Evolutionary conservation across 2,797 vertebrate species (phyloP).

Genomic region (Margarornis squamiger): DNA sequence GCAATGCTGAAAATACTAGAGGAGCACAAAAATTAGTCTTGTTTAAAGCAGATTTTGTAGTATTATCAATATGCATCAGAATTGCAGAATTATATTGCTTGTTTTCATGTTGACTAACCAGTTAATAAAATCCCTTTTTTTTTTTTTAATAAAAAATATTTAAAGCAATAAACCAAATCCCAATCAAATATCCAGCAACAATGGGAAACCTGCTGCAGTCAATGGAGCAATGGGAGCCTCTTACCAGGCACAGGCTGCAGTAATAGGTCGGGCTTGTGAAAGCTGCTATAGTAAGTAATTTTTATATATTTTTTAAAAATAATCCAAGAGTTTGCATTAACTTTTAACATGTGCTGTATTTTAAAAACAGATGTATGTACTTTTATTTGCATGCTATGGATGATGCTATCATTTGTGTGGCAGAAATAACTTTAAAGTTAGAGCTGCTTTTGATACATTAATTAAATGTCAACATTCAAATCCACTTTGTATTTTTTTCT

Average conservation of each 20-base stretch:
- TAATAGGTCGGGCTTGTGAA: constrained; percentile 92
- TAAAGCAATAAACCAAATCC: constrained; percentile 98
- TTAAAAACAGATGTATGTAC: neutral
- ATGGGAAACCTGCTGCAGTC: constrained; percentile 89
- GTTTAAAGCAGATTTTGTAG: neutral
- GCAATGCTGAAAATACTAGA: neutral
- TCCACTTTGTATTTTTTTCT: neutral
- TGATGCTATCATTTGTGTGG: neutral
- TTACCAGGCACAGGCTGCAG: constrained; percentile 80
- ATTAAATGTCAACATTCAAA: neutral
- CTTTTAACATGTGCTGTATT: neutral
- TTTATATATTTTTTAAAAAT: neutral
- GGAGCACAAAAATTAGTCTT: neutral
- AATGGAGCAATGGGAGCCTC: constrained; percentile 88
- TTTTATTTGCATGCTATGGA: neutral
- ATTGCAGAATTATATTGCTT: neutral
- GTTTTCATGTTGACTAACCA: neutral
- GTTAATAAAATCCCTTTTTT: constrained; percentile 26
- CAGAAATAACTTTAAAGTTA: neutral
- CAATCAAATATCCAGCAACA: constrained; percentile 94
- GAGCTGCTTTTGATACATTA: neutral
- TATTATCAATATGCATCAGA: neutral
- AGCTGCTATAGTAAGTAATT: constrained; percentile 93
- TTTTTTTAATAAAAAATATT: neutral
- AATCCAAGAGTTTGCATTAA: neutral